Percentiles rank a stretch among this genome's conserved stretches.
phyloP scores from a whole-genome alignment of 35 echinoderm and acorn worm genomes.

The Ptychodera flava region DNA sequence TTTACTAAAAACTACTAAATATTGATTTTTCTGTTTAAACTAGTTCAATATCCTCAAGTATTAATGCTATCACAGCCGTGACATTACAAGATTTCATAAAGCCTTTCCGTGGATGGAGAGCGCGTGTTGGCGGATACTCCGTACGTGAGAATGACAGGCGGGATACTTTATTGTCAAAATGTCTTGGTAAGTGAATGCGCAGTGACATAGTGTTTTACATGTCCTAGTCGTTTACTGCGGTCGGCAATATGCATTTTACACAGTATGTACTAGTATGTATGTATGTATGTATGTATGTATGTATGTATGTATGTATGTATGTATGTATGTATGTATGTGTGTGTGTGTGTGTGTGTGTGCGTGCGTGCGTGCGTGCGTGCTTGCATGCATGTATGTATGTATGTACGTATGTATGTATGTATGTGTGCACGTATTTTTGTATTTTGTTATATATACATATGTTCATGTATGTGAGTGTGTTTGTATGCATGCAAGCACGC shows the following conservation, averaged over 20 bases:
- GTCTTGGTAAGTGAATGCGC: too few relatives aligned
- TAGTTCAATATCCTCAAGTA: too few relatives aligned
- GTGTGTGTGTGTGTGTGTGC: background rate
- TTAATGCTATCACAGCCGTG: too few relatives aligned
- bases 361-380: background rate
- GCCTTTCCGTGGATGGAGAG: too few relatives aligned
- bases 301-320: slow-evolving; percentile 2
- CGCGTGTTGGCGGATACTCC: too few relatives aligned
- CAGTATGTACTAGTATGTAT: background rate
- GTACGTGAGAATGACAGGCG: too few relatives aligned
- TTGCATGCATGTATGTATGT: background rate
- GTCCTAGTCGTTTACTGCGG: too few relatives aligned
- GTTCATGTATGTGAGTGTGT: background rate
- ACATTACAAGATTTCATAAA: too few relatives aligned
- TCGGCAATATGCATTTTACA: background rate
- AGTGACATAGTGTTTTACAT: too few relatives aligned
- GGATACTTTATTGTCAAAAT: too few relatives aligned
- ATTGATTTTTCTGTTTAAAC: too few relatives aligned
- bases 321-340: background rate
- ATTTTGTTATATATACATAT: background rate
- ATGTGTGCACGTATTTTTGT: background rate
- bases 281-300: slow-evolving; percentile 2
- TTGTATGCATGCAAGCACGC: background rate
- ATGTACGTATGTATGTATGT: background rate
- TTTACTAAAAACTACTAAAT: too few relatives aligned